Percentiles rank a stretch among this genome's conserved stretches.
Conservation (phyloP, 2,888 invertebrate genomes). For the Noctua janthe region DNA sequence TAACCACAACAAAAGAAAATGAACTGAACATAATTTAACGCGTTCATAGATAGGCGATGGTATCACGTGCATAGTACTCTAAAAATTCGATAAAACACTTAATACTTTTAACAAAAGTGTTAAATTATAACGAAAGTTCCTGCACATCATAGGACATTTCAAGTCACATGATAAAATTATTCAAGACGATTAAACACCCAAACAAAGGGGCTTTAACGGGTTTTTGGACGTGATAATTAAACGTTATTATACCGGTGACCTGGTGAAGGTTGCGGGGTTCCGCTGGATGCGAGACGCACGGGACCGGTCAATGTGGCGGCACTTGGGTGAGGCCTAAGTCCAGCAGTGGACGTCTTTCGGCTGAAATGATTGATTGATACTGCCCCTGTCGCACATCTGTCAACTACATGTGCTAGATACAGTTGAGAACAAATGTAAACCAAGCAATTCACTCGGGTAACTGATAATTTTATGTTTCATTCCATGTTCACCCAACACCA, state of each 20-base stretch:
- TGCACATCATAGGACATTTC: slow-evolving; percentile 28
- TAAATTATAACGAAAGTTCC: slow-evolving; percentile 1
- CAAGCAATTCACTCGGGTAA: neutral
- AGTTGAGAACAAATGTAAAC: neutral
- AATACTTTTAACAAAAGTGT: neutral
- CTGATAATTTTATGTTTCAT: neutral
- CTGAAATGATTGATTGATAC: no score
- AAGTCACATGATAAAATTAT: neutral
- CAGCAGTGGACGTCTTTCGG: no score
- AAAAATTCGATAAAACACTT: neutral
- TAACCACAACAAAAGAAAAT: neutral
- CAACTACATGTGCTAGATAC: neutral
- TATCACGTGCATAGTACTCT: neutral
- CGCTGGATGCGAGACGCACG: no score
- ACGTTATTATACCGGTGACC: neutral
- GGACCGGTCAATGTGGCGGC: no score
- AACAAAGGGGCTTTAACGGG: neutral
- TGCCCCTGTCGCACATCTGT: neutral
- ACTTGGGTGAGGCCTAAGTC: no score
- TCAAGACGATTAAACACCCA: neutral
- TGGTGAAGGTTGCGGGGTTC: no score
- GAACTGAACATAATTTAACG: neutral
- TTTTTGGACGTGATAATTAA: neutral
- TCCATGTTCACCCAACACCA: neutral
- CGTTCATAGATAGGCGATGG: neutral